A percentile compares a stretch with the other conserved stretches of the same genome.
Conservation (phyloP, 2,888 invertebrate species). For the Spilosoma lubricipeda region DNA sequence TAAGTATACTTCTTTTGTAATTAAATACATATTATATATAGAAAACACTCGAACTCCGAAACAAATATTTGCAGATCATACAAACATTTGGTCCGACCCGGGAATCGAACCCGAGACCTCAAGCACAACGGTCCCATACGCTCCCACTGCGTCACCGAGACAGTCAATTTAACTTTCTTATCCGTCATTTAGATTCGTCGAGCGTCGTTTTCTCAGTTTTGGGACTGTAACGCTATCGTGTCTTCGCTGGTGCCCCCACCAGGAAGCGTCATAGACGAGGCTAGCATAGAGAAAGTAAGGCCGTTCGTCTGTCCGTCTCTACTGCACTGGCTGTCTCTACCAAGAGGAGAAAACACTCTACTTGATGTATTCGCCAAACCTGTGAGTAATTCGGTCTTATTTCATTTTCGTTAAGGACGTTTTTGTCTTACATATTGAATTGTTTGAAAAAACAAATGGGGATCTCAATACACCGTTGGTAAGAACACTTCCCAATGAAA, state of each 20-base stretch:
- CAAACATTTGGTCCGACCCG: no score
- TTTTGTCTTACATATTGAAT: background rate
- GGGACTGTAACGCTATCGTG: slow-evolving; percentile 79
- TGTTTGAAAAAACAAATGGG: background rate
- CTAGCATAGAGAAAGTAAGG: slow-evolving; percentile 60
- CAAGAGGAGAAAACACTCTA: slow-evolving; percentile 77
- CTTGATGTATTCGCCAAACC: slow-evolving; percentile 78
- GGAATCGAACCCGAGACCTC: no score
- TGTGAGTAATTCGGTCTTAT: slow-evolving; percentile 59
- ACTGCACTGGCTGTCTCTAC: slow-evolving; percentile 80
- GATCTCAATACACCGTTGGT: background rate
- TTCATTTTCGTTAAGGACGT: no score
- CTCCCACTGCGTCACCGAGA: no score
- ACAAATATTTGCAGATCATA: no score
- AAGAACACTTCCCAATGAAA: no score
- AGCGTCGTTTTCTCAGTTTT: slow-evolving; percentile 72
- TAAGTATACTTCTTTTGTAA: no score
- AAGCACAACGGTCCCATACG: no score
- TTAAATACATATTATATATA: no score
- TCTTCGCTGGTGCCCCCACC: slow-evolving; percentile 67
- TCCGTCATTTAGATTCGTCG: slow-evolving; percentile 67
- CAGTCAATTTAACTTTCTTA: background rate
- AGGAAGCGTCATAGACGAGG: slow-evolving; percentile 61
- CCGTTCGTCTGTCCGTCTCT: slow-evolving; percentile 79
- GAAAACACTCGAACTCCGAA: no score